Conservation (phyloP, 2,113 vertebrate species). For the Herpetotheres cachinnans region DNA sequence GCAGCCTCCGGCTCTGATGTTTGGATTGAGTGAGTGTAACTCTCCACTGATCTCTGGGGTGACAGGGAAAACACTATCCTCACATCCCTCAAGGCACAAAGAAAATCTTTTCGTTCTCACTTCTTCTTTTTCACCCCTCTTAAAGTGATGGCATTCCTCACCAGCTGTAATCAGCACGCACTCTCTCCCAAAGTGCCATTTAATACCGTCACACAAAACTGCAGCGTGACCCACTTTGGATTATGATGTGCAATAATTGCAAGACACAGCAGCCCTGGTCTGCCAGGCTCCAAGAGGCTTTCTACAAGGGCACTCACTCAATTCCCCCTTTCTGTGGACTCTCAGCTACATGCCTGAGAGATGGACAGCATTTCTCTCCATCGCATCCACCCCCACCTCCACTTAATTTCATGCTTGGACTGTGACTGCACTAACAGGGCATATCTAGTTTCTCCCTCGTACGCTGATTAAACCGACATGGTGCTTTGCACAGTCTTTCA, state of each 20-base stretch:
- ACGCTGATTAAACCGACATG: constrained; percentile 64
- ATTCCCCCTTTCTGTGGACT: background rate
- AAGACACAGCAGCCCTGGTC: background rate
- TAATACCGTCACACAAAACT: constrained; percentile 14
- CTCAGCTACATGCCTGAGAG: background rate
- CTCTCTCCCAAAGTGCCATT: constrained; percentile 11
- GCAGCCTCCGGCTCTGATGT: background rate
- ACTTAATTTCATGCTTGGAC: constrained; percentile 52
- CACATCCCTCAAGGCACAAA: background rate
- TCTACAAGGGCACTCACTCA: constrained; percentile 29
- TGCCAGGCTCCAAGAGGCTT: constrained; percentile 48
- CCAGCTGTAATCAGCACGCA: background rate
- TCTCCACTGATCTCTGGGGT: background rate
- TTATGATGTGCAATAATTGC: constrained; percentile 8
- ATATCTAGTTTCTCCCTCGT: constrained; percentile 67
- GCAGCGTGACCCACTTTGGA: constrained; percentile 1
- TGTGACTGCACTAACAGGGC: constrained; percentile 55
- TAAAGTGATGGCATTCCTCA: background rate
- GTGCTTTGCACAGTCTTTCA: constrained; percentile 75
- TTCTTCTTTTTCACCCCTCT: constrained; percentile 12
- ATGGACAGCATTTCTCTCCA: constrained; percentile 14
- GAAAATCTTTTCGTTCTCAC: background rate
- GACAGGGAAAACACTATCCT: background rate
- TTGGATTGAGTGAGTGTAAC: background rate
- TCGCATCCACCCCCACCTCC: constrained; percentile 36